Percentiles rank a stretch among this genome's conserved stretches.
phyloP scores from a whole-genome alignment of 2,888 invertebrate genomes.

The Mesoligia furuncula region DNA sequence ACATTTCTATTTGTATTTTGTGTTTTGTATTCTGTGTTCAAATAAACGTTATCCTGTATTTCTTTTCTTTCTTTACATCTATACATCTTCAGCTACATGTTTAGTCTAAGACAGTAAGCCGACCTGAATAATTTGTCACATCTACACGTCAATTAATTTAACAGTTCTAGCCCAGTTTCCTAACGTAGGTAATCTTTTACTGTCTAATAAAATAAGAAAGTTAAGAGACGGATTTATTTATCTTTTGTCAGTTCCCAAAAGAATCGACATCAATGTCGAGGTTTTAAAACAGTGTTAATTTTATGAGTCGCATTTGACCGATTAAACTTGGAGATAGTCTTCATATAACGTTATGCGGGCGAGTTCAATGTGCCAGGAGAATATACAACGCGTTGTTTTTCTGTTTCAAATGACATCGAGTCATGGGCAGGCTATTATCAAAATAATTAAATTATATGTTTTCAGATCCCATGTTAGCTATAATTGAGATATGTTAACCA shows the following conservation, averaged over 20 bases:
- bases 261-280: constrained; percentile 34
- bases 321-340: constrained; percentile 25
- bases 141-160: too few relatives aligned
- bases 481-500: background rate
- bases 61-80: too few relatives aligned
- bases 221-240: background rate
- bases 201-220: background rate
- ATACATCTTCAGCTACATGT: too few relatives aligned
- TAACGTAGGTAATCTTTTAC: too few relatives aligned
- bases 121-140: too few relatives aligned
- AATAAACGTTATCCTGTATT: too few relatives aligned
- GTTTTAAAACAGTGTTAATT: constrained; percentile 23
- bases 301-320: constrained; percentile 26
- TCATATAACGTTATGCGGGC: constrained; percentile 30
- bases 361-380: constrained; percentile 33
- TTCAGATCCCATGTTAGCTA: background rate
- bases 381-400: background rate
- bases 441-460: background rate
- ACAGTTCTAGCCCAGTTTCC: too few relatives aligned
- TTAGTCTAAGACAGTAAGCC: too few relatives aligned
- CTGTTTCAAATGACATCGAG: background rate
- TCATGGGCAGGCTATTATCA: background rate
- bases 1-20: too few relatives aligned
- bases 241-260: background rate
- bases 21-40: too few relatives aligned